Base-by-base conservation (phyloP, 2,113 vertebrate species). In the Myrmecophaga tridactyla region DNA sequence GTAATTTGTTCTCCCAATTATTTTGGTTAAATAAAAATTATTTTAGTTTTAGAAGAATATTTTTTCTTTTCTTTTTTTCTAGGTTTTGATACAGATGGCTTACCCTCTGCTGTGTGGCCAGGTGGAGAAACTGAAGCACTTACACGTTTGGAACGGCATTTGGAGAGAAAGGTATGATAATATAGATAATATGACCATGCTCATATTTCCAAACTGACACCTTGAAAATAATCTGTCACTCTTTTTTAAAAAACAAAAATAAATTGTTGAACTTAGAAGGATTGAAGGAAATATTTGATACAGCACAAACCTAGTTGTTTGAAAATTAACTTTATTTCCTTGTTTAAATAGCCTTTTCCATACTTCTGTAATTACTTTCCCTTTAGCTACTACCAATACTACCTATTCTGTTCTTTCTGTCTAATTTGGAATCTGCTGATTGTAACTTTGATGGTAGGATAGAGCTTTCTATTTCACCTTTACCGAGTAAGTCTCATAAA, bases 61-160 rank as follows among this genome's bases (percentile, higher is more conserved):
- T 70, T 51, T 53, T 51, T 41, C 46, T 0, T 56, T 27, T 58
- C 48, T 65, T 48, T 25, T 48, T 85, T 94, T 97, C 65, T 96
- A 99, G 99, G 99, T 92, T 99, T 99, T 98, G 99, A 99, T 96
- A 99, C 99, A 3, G 99, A 99, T 78, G 99, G 99, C 31, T 97
- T 99, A 87, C 96, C 98, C 94, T 99, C 99, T 93, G 99, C 99
- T 29, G 99, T 99, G 0, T 99, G 99, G 99, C 99, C 99, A 23
- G 99, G 99, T 17, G 99, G 99, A 97, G 99, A 99, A 98, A 99
- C 99, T 2, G 99, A 99, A 98, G 99, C 99, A 77, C 99, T 99
- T 43, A 99, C 99, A 78, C 98, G 99, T 91, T 46, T 99, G 90
- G 99, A 99, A 98, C 99, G 99, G 58, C 99, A 99, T 94, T 98